Evolutionary conservation across 2,113 vertebrate genomes (phyloP).

Genomic region (Hyaena hyaena): DNA sequence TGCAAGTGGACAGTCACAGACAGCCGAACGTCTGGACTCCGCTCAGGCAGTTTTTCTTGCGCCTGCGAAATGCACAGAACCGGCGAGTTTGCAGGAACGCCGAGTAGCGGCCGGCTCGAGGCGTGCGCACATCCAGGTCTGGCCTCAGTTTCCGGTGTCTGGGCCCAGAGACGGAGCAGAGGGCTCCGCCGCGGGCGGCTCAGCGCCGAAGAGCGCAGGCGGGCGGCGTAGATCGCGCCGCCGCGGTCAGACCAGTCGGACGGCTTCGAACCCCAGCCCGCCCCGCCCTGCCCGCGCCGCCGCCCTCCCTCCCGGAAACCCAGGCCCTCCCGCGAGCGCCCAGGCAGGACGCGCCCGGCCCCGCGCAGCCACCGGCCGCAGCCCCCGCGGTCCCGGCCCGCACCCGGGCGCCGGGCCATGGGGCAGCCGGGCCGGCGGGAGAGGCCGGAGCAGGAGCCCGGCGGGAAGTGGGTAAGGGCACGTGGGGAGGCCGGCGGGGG

Average conservation of each 20-base stretch:
- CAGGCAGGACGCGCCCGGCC: not conserved
- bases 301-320: conserved; percentile 52
- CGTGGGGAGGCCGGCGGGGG: conserved; percentile 28
- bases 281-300: not conserved
- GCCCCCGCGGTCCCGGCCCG: conserved; percentile 84
- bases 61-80: not conserved
- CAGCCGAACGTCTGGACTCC: not conserved
- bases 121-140: not conserved
- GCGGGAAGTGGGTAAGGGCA: conserved; percentile 82
- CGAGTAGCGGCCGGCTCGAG: not conserved
- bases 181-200: not conserved
- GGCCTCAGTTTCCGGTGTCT: not conserved
- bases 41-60: not conserved
- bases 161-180: too few relatives aligned
- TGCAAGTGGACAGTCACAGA: not conserved
- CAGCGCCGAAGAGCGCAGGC: not conserved
- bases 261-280: conserved; percentile 30
- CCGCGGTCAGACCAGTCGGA: conserved; percentile 65
- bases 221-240: not conserved
- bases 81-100: not conserved
- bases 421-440: conserved; percentile 82
- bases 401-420: conserved; percentile 79
- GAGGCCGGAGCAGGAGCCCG: conserved; percentile 76
- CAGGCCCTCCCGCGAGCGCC: not conserved
- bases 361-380: not conserved